Conservation (phyloP, 2,113 vertebrate species). For the Peromyscus leucopus region DNA sequence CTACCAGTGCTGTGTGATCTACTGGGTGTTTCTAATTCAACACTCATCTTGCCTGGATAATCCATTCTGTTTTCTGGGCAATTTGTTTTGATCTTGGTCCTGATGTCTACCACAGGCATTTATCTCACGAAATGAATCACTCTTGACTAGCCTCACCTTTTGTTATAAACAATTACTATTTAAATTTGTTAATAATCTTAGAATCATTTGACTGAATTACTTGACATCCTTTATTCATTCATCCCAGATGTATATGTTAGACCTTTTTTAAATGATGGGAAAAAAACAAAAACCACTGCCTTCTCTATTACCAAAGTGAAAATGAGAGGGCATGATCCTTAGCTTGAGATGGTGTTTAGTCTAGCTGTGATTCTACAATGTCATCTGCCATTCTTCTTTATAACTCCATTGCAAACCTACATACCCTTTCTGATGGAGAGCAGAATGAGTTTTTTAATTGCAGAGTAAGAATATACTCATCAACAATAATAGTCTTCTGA, state of each 20-base stretch:
- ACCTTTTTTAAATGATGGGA: not conserved
- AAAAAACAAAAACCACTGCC: not conserved
- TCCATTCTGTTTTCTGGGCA: slow-evolving; percentile 7
- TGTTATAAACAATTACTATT: slow-evolving; percentile 69
- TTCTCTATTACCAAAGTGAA: not conserved
- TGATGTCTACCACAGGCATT: slow-evolving; percentile 4
- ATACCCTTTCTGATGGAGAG: not conserved
- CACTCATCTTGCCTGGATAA: not conserved
- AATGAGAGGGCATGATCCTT: not conserved
- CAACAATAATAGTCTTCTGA: not conserved
- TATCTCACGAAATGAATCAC: slow-evolving; percentile 27
- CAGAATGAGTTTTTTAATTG: not conserved
- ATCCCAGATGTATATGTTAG: not conserved
- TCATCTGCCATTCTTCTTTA: not conserved
- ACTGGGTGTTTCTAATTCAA: not conserved
- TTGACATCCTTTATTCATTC: slow-evolving; percentile 33
- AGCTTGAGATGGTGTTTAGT: not conserved
- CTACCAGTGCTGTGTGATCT: not conserved
- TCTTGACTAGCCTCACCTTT: slow-evolving; percentile 45
- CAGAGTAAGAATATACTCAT: not conserved
- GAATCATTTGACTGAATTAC: slow-evolving; percentile 49
- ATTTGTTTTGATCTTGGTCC: slow-evolving; percentile 19
- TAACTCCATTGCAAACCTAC: not conserved
- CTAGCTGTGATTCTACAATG: not conserved
- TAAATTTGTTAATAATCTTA: slow-evolving; percentile 82